Conservation (phyloP, 1,140 invertebrate genomes). For the Neodiprion fabricii region DNA sequence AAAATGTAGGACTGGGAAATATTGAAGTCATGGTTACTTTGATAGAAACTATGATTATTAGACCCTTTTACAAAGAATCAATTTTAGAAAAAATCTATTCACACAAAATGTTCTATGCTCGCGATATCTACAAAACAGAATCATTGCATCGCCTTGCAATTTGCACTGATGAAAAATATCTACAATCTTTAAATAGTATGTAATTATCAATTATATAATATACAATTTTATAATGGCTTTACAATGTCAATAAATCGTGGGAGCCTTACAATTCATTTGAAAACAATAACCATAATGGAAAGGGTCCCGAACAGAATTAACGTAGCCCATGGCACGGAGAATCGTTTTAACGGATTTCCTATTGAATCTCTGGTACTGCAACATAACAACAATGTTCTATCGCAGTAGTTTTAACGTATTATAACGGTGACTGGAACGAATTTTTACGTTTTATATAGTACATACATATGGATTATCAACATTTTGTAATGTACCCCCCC, state of each 20-base stretch:
- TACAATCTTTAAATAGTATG: constrained; percentile 55
- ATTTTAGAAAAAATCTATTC: constrained; percentile 62
- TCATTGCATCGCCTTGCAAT: constrained; percentile 60
- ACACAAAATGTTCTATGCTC: constrained; percentile 60
- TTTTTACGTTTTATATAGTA: no score
- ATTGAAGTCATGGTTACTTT: constrained; percentile 39
- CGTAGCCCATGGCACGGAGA: constrained; percentile 35
- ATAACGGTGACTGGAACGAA: no score
- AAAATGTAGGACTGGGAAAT: neutral
- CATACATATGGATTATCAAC: no score
- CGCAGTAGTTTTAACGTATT: neutral
- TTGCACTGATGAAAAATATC: constrained; percentile 62
- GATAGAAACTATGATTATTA: constrained; percentile 65
- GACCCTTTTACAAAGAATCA: constrained; percentile 64
- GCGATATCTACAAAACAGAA: constrained; percentile 62
- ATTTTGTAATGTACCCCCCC: no score
- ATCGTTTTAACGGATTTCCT: constrained; percentile 18
- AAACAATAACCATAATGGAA: neutral
- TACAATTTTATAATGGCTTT: constrained; percentile 48
- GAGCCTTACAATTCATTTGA: constrained; percentile 30
- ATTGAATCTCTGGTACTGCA: constrained; percentile 1
- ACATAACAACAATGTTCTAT: neutral
- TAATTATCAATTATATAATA: constrained; percentile 49
- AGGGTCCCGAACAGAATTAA: neutral
- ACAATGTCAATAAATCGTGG: constrained; percentile 40